phyloP scores from a whole-genome alignment of 2,113 vertebrate genomes.

The Callaeas wilsoni region DNA sequence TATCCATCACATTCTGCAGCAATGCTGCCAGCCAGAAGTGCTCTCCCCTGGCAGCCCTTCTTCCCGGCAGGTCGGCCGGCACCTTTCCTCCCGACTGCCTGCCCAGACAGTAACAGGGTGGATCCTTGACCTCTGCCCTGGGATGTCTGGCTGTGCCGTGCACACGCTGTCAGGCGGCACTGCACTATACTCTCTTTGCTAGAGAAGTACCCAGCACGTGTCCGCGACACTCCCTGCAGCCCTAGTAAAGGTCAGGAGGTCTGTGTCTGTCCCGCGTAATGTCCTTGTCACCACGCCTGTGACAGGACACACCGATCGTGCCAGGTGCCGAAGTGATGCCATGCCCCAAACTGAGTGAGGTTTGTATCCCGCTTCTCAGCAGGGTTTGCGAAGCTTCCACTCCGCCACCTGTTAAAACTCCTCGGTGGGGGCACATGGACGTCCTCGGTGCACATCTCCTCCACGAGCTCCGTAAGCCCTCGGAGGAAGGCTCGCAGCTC shows the following conservation, averaged over 20 bases:
- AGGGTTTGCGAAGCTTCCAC: rapidly evolving
- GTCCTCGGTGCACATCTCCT: rapidly evolving
- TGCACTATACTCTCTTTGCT: background rate
- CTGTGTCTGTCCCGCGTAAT: rapidly evolving
- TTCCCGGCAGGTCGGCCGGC: rapidly evolving
- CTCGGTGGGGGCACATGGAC: rapidly evolving
- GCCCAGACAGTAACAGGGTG: background rate
- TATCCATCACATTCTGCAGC: too few species aligned
- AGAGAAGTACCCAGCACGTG: rapidly evolving
- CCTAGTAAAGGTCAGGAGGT: too few species aligned
- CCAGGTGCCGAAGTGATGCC: rapidly evolving
- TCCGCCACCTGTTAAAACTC: background rate
- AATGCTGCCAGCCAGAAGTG: too few species aligned
- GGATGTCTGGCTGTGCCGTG: background rate
- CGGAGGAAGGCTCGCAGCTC: background rate
- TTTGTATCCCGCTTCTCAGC: background rate
- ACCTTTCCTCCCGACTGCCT: background rate
- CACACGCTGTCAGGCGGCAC: background rate
- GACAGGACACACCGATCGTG: rapidly evolving
- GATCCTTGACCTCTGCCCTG: background rate
- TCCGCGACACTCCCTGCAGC: background rate
- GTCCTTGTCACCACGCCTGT: background rate
- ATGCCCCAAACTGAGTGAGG: background rate
- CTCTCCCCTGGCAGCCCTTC: background rate
- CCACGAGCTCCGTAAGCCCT: background rate